phyloP scores from a whole-genome alignment of 2,888 invertebrate species.

The Trisateles emortualis region DNA sequence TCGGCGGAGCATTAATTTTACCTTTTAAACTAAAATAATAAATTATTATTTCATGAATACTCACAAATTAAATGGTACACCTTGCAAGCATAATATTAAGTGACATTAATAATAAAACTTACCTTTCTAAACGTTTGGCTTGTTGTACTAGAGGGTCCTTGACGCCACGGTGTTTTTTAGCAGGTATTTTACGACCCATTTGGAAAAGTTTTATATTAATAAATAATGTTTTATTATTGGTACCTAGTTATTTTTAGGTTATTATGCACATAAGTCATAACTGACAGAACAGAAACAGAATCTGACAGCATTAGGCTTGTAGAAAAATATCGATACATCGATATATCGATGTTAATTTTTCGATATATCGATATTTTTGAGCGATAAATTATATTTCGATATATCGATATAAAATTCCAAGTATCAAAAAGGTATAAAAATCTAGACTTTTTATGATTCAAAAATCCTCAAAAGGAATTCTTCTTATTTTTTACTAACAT shows the following conservation, averaged over 20 bases:
- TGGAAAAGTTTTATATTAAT: conserved; percentile 13
- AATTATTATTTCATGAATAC: no score
- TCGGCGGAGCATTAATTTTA: conserved; percentile 92
- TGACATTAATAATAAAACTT: conserved; percentile 28
- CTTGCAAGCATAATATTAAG: neutral
- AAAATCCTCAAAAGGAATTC: neutral
- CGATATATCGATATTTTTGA: no score
- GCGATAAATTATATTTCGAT: conserved; percentile 1
- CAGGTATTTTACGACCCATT: conserved; percentile 93
- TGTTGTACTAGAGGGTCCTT: conserved; percentile 92
- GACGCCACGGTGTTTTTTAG: conserved; percentile 92
- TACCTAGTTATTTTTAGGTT: conserved; percentile 6
- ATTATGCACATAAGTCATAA: no score
- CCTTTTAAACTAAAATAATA: conserved; percentile 87
- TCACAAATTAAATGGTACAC: neutral
- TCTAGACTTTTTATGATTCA: neutral
- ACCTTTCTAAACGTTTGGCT: conserved; percentile 88
- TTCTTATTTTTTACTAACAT: neutral
- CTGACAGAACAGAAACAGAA: no score
- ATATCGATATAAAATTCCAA: conserved; percentile 6
- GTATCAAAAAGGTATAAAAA: conserved; percentile 3
- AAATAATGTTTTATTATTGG: neutral
- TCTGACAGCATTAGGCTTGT: no score
- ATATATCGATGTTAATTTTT: no score
- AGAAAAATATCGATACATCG: no score